Conservation (phyloP, 2,888 invertebrate genomes). For the Sipunculus nudus region DNA sequence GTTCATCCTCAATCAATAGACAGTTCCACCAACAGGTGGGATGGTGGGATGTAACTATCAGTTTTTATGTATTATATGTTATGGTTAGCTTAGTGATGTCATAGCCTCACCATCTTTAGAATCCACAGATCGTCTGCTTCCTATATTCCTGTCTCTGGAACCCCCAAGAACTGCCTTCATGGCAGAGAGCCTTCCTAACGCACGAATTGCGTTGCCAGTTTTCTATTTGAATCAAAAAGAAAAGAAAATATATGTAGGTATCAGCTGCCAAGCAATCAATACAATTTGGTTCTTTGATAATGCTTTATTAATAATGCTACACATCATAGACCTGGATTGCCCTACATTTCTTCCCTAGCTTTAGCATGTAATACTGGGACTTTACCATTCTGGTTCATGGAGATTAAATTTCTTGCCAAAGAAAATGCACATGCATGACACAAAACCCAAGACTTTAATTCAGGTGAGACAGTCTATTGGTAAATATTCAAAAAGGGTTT, state of each 20-base stretch:
- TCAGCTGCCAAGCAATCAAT: constrained; percentile 8
- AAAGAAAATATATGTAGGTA: constrained; percentile 6
- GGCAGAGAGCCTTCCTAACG: constrained; percentile 78
- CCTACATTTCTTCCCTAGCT: too few species aligned
- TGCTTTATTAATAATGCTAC: background rate
- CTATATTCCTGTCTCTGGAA: background rate
- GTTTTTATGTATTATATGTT: background rate
- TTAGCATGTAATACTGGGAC: too few species aligned
- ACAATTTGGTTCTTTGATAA: background rate
- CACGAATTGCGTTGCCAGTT: constrained; percentile 87
- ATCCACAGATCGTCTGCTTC: background rate
- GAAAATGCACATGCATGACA: too few species aligned
- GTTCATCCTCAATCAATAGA: too few species aligned
- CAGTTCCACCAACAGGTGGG: too few species aligned
- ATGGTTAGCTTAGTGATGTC: background rate
- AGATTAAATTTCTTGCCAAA: too few species aligned
- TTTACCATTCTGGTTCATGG: too few species aligned
- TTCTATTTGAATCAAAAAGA: constrained; percentile 71
- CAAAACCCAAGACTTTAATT: too few species aligned
- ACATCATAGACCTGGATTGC: background rate
- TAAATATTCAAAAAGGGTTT: too few species aligned
- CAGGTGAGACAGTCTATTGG: too few species aligned
- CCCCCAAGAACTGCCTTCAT: constrained; percentile 26
- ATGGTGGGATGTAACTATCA: too few species aligned
- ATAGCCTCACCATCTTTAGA: background rate